These are phyloP conservation scores for Eulithis testata DNA, from an alignment of 2,888 invertebrate genomes.

Conservation along the genomic window DNA sequence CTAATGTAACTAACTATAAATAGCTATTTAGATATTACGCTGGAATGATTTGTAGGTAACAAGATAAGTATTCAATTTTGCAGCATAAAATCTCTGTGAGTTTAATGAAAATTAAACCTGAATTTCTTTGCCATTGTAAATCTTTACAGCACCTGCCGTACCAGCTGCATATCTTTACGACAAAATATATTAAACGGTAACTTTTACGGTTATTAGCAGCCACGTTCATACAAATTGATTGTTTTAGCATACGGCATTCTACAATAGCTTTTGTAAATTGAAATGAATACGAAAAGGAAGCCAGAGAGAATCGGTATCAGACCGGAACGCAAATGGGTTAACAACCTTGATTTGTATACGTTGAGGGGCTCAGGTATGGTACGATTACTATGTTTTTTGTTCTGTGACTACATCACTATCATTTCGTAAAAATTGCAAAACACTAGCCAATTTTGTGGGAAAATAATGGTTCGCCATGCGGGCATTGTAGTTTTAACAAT, in stretches of 20 bases:
- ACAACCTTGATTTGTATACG: conserved; percentile 76
- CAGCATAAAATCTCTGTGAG: not conserved
- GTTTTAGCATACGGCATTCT: conserved; percentile 29
- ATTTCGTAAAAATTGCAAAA: conserved; percentile 40
- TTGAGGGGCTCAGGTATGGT: conserved; percentile 59
- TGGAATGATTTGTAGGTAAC: too few relatives aligned
- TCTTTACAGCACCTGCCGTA: conserved; percentile 13
- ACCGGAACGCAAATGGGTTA: conserved; percentile 79
- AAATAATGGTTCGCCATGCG: conserved; percentile 27
- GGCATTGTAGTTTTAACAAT: conserved; percentile 35
- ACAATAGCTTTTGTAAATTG: conserved; percentile 45
- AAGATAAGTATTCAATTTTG: not conserved
- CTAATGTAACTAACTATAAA: too few relatives aligned
- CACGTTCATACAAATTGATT: conserved; percentile 17
- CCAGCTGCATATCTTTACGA: conserved; percentile 14
- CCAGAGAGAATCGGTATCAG: conserved; percentile 69
- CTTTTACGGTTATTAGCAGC: conserved; percentile 13
- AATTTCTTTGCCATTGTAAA: not conserved
- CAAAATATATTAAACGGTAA: conserved; percentile 6
- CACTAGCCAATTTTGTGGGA: conserved; percentile 19
- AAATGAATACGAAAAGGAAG: conserved; percentile 62
- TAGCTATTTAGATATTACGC: too few relatives aligned
- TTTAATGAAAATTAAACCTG: not conserved
- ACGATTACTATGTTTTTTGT: conserved; percentile 41
- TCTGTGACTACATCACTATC: conserved; percentile 27